Conservation (phyloP, 30 jellyfish, hydroid and myxozoan species). For the Aurelia sp. region DNA sequence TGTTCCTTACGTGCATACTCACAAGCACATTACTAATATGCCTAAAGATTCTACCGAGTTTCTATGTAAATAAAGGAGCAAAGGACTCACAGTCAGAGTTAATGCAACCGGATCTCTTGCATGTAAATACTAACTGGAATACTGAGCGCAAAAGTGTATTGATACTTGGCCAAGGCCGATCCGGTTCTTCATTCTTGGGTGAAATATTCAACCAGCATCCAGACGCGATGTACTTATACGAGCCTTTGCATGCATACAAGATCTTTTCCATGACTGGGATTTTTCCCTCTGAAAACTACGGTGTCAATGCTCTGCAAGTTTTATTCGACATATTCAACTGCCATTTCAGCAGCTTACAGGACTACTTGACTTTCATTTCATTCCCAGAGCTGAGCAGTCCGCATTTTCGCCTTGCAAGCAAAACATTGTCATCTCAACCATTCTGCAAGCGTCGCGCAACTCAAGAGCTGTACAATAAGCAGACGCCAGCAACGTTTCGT, state of each 20-base stretch:
- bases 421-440: slow-evolving; percentile 89
- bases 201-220: slow-evolving; percentile 94
- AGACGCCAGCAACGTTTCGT: slow-evolving; percentile 40
- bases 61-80: background rate
- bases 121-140: slow-evolving; percentile 27
- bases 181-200: slow-evolving; percentile 99
- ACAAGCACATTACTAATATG: slow-evolving; percentile 29
- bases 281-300: slow-evolving; percentile 67
- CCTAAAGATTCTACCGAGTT: slow-evolving; percentile 46
- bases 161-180: slow-evolving; percentile 92
- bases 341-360: slow-evolving; percentile 76
- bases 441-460: slow-evolving; percentile 81
- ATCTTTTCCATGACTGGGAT: slow-evolving; percentile 77
- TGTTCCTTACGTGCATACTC: slow-evolving; percentile 35
- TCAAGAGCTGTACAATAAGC: slow-evolving; percentile 53
- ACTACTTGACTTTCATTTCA: slow-evolving; percentile 85
- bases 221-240: slow-evolving; percentile 85
- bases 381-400: slow-evolving; percentile 97
- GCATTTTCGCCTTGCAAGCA: slow-evolving; percentile 91
- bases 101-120: background rate
- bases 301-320: slow-evolving; percentile 58
- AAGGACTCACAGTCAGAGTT: background rate
- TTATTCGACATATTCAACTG: slow-evolving; percentile 85
- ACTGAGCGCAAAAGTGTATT: slow-evolving; percentile 52
- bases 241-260: slow-evolving; percentile 91